phyloP scores from a whole-genome alignment of 2,888 invertebrate species.

The Pachydiplax longipennis region DNA sequence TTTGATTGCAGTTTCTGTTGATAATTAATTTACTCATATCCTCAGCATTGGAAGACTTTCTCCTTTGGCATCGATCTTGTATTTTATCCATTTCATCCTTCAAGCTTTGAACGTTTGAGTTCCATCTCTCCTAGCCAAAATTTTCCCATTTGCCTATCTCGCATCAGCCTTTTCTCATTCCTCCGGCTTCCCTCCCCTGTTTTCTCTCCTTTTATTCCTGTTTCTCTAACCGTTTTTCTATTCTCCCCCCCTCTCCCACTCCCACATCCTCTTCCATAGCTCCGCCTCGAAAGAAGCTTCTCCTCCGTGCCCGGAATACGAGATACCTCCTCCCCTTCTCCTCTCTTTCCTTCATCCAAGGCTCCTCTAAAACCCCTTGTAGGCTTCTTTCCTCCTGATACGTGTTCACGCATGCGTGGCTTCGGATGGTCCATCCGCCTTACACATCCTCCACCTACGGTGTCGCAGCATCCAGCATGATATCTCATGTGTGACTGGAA shows the following conservation, averaged over 20 bases:
- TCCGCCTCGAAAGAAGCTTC: not conserved
- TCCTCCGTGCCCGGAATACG: not conserved
- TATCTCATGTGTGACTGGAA: not conserved
- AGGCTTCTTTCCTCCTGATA: not conserved
- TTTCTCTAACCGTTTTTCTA: not conserved
- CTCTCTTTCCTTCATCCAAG: not conserved
- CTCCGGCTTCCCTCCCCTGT: not conserved
- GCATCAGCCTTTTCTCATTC: not conserved
- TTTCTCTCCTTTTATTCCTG: not conserved
- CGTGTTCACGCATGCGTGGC: slow-evolving; percentile 1
- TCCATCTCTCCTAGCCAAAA: not conserved
- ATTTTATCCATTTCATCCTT: not conserved
- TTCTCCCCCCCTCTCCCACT: not conserved
- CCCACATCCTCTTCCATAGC: not conserved
- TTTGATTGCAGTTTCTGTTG: too few species aligned
- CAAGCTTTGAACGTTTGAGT: not conserved
- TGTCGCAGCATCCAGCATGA: not conserved
- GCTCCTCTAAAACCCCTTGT: not conserved
- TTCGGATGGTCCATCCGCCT: not conserved
- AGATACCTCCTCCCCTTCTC: not conserved
- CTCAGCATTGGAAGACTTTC: too few species aligned
- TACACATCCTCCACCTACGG: not conserved
- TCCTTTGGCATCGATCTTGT: too few species aligned
- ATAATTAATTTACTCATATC: too few species aligned
- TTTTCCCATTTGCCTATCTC: not conserved